Evolutionary conservation across 2,888 invertebrate genomes (phyloP).

Genomic region (Sclerodermus sp.): DNA sequence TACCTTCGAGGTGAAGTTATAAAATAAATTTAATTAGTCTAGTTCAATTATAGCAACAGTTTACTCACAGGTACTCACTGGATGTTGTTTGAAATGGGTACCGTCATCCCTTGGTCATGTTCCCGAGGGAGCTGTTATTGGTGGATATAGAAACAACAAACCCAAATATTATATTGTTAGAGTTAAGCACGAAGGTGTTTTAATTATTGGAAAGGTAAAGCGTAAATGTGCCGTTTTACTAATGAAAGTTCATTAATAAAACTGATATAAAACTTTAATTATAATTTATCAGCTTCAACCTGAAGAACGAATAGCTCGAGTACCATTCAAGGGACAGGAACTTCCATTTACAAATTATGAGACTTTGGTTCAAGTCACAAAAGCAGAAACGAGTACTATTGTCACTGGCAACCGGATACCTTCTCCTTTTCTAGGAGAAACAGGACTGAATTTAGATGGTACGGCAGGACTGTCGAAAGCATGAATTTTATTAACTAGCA

Average conservation of each 20-base stretch:
- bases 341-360: slow-evolving; percentile 25
- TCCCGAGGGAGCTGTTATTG: slow-evolving; percentile 18
- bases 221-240: not conserved
- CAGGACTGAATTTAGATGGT: not conserved
- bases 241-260: not conserved
- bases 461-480: not conserved
- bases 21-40: too few species aligned
- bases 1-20: slow-evolving; percentile 14
- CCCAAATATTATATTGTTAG: slow-evolving; percentile 19
- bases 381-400: not conserved
- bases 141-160: slow-evolving; percentile 15
- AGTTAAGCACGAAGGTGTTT: slow-evolving; percentile 19
- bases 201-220: slow-evolving; percentile 17
- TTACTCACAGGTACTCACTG: slow-evolving; percentile 16
- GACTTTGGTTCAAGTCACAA: slow-evolving; percentile 12
- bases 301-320: slow-evolving; percentile 12
- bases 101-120: slow-evolving; percentile 14
- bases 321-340: slow-evolving; percentile 20
- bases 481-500: too few species aligned
- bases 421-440: not conserved
- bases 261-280: not conserved
- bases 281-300: slow-evolving; percentile 13
- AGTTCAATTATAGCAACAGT: not conserved
- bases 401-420: not conserved
- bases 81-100: slow-evolving; percentile 20